Base-by-base conservation (phyloP, 2,888 invertebrate genomes). In the Taenaris catops region DNA sequence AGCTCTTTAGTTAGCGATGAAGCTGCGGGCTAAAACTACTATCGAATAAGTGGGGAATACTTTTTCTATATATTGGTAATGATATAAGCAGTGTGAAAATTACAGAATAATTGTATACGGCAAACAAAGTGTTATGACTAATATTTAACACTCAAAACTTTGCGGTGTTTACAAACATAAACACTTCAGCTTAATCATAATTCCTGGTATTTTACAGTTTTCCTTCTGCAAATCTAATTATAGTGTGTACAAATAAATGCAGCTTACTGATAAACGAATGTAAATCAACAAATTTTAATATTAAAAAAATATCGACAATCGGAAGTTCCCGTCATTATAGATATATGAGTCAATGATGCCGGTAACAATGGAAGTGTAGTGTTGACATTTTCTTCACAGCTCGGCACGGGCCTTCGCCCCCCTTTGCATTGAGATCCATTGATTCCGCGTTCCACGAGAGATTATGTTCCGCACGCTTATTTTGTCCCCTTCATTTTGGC, bases 401-500 rank as follows among this genome's bases (percentile, higher is more conserved):
- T 53, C 52, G 34, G 52, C 42, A 9, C 34, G 35, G 34, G 9
- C 29, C 32, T 20, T 38, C 47, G 54, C 50, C 58, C 53, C 49
- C 53, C 49, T 46, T n/a, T 56, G 55, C 40, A 45, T 53, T 45
- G 50, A 59, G 57, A 59, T 58, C 53, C 71, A 78, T 80, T 76
- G 74, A 73, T 78, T 70, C 63, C 55, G 55, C 66, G 51, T 70
- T 68, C 71, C 62, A 62, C 53, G 63, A 60, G 49, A 76, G 73
- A 80, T 81, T 78, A 74, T 56, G 58, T 58, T 53, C 53, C 58
- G 58, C 55, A 66, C 61, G 67, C 67, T 68, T 65, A 53, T 58
- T 54, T 31, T 53, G 41, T 38, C 62, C 63, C 62, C 55, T 50
- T 47, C 48, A 46, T 41, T 47, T 49, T 46, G 24, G 26, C 37